A percentile compares a stretch with the other conserved stretches of the same genome.
Conservation (phyloP, 2,113 vertebrate genomes). For the Xiphophorus couchianus region DNA sequence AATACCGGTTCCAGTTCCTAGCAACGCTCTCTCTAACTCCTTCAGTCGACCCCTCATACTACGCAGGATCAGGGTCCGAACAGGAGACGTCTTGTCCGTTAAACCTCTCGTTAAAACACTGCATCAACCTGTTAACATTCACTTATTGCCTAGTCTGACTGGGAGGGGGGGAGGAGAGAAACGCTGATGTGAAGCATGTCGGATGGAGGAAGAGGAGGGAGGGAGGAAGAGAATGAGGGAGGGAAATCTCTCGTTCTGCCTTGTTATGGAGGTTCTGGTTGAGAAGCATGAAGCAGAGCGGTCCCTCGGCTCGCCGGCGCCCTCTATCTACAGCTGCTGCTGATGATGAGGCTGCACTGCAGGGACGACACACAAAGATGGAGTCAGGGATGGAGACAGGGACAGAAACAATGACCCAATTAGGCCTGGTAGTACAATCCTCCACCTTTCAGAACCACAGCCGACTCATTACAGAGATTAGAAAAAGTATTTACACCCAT, state of each 20-base stretch:
- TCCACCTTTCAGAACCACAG: too few relatives aligned
- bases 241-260: conserved; percentile 78
- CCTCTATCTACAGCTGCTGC: conserved; percentile 94
- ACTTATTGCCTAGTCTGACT: conserved; percentile 89
- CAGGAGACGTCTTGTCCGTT: conserved; percentile 69
- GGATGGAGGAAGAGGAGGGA: conserved; percentile 67
- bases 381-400: not conserved
- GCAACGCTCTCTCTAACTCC: conserved; percentile 67
- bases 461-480: too few relatives aligned
- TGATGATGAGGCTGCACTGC: conserved; percentile 98
- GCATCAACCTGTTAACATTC: conserved; percentile 95
- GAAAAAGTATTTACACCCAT: too few relatives aligned
- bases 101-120: conserved; percentile 80
- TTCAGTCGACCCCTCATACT: conserved; percentile 83
- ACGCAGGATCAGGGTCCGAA: conserved; percentile 26
- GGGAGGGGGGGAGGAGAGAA: conserved; percentile 66
- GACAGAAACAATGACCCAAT: not conserved
- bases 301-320: conserved; percentile 78
- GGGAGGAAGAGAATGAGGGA: conserved; percentile 63
- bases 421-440: too few relatives aligned
- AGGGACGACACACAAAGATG: conserved; percentile 44
- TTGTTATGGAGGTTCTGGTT: conserved; percentile 57
- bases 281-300: conserved; percentile 44
- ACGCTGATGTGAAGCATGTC: conserved; percentile 67
- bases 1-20: conserved; percentile 92